phyloP scores from a whole-genome alignment of 2,888 invertebrate species.

The Crioceris asparagi region DNA sequence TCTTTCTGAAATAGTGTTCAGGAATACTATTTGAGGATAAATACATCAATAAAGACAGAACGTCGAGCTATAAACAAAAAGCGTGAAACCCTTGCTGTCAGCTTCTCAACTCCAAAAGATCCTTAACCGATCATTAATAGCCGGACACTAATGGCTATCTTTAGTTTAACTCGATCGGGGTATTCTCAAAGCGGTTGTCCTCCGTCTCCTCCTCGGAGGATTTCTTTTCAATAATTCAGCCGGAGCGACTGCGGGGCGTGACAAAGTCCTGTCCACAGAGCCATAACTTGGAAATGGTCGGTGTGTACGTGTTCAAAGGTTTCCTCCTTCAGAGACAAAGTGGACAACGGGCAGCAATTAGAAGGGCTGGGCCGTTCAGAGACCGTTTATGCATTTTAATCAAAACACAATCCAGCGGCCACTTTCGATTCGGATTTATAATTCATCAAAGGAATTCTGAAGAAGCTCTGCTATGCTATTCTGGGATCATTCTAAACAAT shows the following conservation, averaged over 20 bases:
- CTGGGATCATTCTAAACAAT: not conserved
- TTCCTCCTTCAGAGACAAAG: conserved; percentile 24
- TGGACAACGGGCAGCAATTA: conserved; percentile 30
- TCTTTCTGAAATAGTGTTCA: too few relatives aligned
- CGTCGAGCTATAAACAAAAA: too few relatives aligned
- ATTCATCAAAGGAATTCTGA: conserved; percentile 23
- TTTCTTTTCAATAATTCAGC: conserved; percentile 3
- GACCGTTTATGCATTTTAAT: conserved; percentile 32
- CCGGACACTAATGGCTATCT: too few relatives aligned
- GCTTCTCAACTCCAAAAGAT: too few relatives aligned
- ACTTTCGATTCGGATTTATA: conserved; percentile 23
- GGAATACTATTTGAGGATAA: too few relatives aligned
- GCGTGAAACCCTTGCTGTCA: too few relatives aligned
- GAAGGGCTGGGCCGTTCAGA: conserved; percentile 27
- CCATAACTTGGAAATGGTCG: not conserved
- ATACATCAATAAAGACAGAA: too few relatives aligned
- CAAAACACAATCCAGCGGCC: conserved; percentile 23
- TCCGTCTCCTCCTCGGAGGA: too few relatives aligned
- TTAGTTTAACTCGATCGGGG: too few relatives aligned
- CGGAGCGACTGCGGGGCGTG: conserved; percentile 1
- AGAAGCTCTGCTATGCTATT: too few relatives aligned
- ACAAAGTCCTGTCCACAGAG: conserved; percentile 2
- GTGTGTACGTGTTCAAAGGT: conserved; percentile 27
- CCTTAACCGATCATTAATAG: too few relatives aligned
- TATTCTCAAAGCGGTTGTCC: too few relatives aligned